These are phyloP conservation scores for Helarctos malayanus DNA, from an alignment of 2,797 vertebrate genomes.

Conservation along the genomic window DNA sequence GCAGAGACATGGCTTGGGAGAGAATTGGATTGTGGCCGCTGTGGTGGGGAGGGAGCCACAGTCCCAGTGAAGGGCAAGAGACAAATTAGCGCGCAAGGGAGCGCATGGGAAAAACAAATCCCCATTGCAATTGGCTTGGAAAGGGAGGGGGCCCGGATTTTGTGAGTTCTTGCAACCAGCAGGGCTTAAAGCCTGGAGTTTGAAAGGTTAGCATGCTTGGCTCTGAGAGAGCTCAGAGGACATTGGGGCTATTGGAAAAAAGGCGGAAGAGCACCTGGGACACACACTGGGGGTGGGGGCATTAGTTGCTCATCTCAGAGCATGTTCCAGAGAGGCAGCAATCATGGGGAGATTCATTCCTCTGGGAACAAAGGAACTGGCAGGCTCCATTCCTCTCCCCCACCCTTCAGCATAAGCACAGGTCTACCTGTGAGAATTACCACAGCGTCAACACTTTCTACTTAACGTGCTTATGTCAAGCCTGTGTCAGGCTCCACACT, in stretches of 20 bases:
- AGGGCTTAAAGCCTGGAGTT: not conserved
- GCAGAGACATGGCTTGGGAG: not conserved
- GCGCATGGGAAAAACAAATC: not conserved
- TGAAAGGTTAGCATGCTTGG: not conserved
- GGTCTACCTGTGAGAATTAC: not conserved
- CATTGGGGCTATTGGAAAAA: not conserved
- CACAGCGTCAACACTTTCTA: not conserved
- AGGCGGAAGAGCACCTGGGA: not conserved
- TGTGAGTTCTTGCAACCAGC: not conserved
- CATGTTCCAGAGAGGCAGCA: not conserved
- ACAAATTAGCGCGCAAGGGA: not conserved
- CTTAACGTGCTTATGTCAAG: not conserved
- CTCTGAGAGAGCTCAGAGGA: not conserved
- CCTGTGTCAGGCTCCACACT: too few relatives aligned
- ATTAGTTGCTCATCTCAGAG: not conserved
- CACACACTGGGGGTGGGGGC: not conserved
- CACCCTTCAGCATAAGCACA: not conserved
- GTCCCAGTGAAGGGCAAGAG: not conserved
- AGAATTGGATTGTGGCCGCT: not conserved
- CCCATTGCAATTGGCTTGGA: not conserved
- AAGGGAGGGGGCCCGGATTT: not conserved
- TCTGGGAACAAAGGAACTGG: not conserved
- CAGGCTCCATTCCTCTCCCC: not conserved
- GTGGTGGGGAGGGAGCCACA: not conserved
- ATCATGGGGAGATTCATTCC: not conserved